Evolutionary conservation across 1,140 invertebrate genomes (phyloP).

Genomic region (Lucilia sericata): DNA sequence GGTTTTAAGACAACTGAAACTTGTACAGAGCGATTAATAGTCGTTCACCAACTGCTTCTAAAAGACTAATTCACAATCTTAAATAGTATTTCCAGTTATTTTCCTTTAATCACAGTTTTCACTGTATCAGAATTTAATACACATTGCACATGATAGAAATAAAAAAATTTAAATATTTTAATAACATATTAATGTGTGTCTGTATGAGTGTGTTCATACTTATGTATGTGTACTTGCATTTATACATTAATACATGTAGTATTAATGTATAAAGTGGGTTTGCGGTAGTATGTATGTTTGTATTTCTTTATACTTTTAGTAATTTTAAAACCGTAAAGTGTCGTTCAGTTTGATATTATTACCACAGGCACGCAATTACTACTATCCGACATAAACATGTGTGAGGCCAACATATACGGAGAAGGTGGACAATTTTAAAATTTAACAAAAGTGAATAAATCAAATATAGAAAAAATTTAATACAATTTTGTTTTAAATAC

Average conservation of each 20-base stretch:
- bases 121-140: not conserved
- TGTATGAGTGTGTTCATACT: not conserved
- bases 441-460: too few relatives aligned
- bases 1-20: not conserved
- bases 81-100: too few relatives aligned
- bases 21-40: too few relatives aligned
- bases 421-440: too few relatives aligned
- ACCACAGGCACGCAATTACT: slow-evolving; percentile 45
- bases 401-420: too few relatives aligned
- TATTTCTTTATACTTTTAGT: slow-evolving; percentile 12
- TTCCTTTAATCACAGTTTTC: not conserved
- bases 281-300: not conserved
- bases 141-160: not conserved
- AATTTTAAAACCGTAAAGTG: slow-evolving; percentile 47
- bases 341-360: slow-evolving; percentile 47
- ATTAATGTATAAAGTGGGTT: not conserved
- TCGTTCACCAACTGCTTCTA: too few relatives aligned
- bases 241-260: too few relatives aligned
- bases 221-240: not conserved
- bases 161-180: slow-evolving; percentile 30
- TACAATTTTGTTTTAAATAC: too few relatives aligned
- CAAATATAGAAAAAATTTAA: too few relatives aligned
- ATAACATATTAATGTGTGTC: not conserved
- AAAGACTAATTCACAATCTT: not conserved
- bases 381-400: not conserved